Evolutionary conservation across 2,113 vertebrate genomes (phyloP).

Genomic region (Corythornis vintsioides): DNA sequence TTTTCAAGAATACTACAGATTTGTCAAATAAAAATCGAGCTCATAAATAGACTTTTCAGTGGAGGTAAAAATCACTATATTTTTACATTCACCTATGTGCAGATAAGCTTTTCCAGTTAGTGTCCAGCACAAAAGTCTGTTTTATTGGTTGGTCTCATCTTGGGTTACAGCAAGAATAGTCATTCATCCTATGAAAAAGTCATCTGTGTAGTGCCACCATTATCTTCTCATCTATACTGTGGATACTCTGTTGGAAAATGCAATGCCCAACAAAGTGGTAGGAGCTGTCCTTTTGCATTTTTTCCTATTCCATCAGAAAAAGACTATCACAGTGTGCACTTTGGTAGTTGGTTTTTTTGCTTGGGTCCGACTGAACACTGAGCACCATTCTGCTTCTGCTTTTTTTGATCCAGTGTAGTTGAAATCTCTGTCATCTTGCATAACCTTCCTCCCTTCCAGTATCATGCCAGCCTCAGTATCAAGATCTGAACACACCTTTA

Average conservation of each 20-base stretch:
- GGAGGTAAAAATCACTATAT: not conserved
- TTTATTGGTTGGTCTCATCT: not conserved
- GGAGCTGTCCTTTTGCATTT: not conserved
- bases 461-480: not conserved
- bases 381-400: not conserved
- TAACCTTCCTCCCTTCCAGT: not conserved
- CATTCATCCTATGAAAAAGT: not conserved
- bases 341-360: not conserved
- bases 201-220: rapidly evolving
- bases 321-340: not conserved
- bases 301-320: not conserved
- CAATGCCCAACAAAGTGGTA: not conserved
- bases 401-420: rapidly evolving
- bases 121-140: not conserved
- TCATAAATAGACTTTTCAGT: not conserved
- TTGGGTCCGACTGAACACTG: not conserved
- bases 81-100: not conserved
- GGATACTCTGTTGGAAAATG: not conserved
- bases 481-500: not conserved
- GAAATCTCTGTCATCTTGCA: not conserved
- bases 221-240: not conserved
- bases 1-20: not conserved
- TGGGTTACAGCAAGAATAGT: not conserved
- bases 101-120: not conserved
- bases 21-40: not conserved